These are phyloP conservation scores for Cyrtodaria siliqua DNA, from an alignment of 2,888 invertebrate species.

Conservation along the genomic window DNA sequence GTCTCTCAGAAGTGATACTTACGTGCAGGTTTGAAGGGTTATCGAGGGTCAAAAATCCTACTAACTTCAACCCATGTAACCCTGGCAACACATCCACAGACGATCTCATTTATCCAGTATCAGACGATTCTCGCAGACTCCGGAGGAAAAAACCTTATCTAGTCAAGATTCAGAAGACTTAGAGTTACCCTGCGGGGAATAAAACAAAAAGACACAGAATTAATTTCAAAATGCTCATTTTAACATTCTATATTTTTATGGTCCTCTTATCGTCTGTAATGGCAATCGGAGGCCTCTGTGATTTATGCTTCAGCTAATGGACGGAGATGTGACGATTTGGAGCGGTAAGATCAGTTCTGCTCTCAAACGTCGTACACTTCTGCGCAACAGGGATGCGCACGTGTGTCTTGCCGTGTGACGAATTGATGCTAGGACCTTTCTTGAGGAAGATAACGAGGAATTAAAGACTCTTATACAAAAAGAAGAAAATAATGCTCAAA, in stretches of 20 bases:
- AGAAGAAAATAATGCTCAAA: slow-evolving; percentile 36
- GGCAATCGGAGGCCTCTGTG: background rate
- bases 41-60: background rate
- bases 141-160: background rate
- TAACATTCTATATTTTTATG: slow-evolving; percentile 9
- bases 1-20: background rate
- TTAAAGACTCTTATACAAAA: slow-evolving; percentile 32
- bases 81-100: too few relatives aligned
- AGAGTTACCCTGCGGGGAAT: background rate
- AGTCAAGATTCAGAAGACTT: background rate
- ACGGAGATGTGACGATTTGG: slow-evolving; percentile 8
- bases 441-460: slow-evolving; percentile 56
- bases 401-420: slow-evolving; percentile 64
- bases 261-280: slow-evolving; percentile 1
- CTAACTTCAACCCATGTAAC: too few relatives aligned
- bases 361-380: slow-evolving; percentile 15
- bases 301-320: background rate
- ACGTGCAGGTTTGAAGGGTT: background rate
- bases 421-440: slow-evolving; percentile 57
- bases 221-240: slow-evolving; percentile 13
- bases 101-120: too few relatives aligned
- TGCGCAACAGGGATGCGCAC: slow-evolving; percentile 25
- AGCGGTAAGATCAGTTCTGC: background rate
- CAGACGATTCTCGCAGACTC: too few relatives aligned
- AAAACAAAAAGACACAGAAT: too few relatives aligned